phyloP scores from a whole-genome alignment of 2,888 invertebrate species.

The Monopis laevigella region DNA sequence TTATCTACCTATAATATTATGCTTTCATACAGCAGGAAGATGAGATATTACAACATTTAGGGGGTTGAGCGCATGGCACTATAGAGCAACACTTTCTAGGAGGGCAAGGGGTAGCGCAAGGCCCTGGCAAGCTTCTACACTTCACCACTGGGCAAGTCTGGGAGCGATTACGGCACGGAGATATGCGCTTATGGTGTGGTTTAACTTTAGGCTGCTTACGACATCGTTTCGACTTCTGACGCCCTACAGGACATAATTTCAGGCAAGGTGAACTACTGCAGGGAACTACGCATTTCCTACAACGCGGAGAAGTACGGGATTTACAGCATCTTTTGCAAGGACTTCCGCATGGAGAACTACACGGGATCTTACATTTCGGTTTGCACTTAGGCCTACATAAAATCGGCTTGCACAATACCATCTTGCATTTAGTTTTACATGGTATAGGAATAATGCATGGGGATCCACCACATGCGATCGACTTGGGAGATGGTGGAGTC shows the following conservation, averaged over 20 bases:
- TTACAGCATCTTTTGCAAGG: slow-evolving; percentile 33
- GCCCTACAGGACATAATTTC: slow-evolving; percentile 39
- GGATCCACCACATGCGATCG: slow-evolving; percentile 24
- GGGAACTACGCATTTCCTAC: slow-evolving; percentile 22
- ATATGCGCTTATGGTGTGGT: slow-evolving; percentile 34
- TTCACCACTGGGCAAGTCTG: slow-evolving; percentile 36
- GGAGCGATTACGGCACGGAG: slow-evolving; percentile 45
- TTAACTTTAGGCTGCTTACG: slow-evolving; percentile 40
- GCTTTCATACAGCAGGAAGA: slow-evolving; percentile 6
- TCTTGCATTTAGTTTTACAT: slow-evolving; percentile 37
- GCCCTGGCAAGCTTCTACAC: slow-evolving; percentile 36
- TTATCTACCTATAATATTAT: not conserved
- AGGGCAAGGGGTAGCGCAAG: slow-evolving; percentile 29
- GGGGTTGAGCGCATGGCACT: slow-evolving; percentile 29
- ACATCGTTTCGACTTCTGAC: slow-evolving; percentile 27
- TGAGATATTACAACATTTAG: slow-evolving; percentile 21
- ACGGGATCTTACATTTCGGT: slow-evolving; percentile 16
- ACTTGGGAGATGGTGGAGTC: slow-evolving; percentile 36
- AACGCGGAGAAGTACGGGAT: slow-evolving; percentile 18
- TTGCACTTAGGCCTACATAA: slow-evolving; percentile 19
- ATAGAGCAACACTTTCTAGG: slow-evolving; percentile 24
- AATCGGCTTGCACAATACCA: slow-evolving; percentile 28
- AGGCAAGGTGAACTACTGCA: slow-evolving; percentile 42
- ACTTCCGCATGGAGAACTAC: slow-evolving; percentile 27
- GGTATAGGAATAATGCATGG: slow-evolving; percentile 24